These are phyloP conservation scores for Coenonympha glycerion DNA, from an alignment of 2,888 invertebrate species.

Conservation along the genomic window DNA sequence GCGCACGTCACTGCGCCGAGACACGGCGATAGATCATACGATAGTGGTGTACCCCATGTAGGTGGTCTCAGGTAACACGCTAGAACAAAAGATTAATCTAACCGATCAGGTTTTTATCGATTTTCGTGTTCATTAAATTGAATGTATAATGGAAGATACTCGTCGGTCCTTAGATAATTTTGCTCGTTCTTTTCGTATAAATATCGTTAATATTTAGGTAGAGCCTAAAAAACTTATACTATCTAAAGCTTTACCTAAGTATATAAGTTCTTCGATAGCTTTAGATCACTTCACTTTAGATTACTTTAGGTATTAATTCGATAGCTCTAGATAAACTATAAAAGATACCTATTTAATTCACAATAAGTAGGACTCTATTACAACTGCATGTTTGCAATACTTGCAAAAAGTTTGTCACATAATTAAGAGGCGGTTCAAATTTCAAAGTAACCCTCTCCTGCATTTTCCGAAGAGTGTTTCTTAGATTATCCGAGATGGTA, in stretches of 20 bases:
- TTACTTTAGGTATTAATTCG: too few relatives aligned
- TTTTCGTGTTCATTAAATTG: conserved; percentile 32
- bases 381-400: too few relatives aligned
- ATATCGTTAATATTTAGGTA: too few relatives aligned
- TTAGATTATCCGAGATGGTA: background rate
- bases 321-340: too few relatives aligned
- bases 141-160: conserved; percentile 21
- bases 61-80: conserved; percentile 57
- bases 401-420: background rate
- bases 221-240: too few relatives aligned
- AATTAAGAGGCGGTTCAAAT: background rate
- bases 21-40: conserved; percentile 62
- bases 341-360: too few relatives aligned
- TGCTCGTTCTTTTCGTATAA: too few relatives aligned
- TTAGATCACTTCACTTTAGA: too few relatives aligned
- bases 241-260: too few relatives aligned
- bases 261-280: too few relatives aligned
- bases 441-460: background rate
- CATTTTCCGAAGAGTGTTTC: background rate
- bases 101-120: conserved; percentile 40
- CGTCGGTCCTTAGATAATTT: background rate
- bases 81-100: conserved; percentile 53
- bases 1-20: conserved; percentile 49
- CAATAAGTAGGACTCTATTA: too few relatives aligned
- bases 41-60: conserved; percentile 58